phyloP scores from a whole-genome alignment of 2,113 vertebrate genomes.

The Alouatta palliata region DNA sequence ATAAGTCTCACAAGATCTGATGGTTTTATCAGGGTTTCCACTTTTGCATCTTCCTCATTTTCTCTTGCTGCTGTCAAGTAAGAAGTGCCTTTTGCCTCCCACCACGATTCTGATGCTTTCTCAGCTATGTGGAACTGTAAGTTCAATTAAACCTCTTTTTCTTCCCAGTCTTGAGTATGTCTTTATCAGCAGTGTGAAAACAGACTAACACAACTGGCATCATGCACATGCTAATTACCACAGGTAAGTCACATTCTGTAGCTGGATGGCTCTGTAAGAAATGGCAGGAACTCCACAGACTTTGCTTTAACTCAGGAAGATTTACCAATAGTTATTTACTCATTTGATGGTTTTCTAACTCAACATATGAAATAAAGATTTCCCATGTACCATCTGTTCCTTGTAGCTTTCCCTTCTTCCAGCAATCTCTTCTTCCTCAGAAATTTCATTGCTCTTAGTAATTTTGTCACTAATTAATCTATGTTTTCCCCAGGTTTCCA shows the following conservation, averaged over 20 bases:
- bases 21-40: too few relatives aligned
- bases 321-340: neutral
- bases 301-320: neutral
- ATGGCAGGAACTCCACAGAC: neutral
- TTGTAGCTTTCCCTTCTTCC: neutral
- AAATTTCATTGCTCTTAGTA: neutral
- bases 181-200: too few relatives aligned
- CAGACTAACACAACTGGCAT: too few relatives aligned
- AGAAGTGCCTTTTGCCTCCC: too few relatives aligned
- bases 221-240: neutral
- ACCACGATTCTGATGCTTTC: too few relatives aligned
- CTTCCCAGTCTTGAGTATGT: too few relatives aligned
- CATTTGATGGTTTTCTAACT: neutral
- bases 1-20: too few relatives aligned
- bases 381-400: neutral
- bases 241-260: neutral
- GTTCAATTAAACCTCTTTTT: too few relatives aligned
- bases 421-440: neutral
- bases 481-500: neutral
- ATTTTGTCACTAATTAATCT: neutral
- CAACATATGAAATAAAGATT: slow-evolving; percentile 4
- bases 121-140: too few relatives aligned
- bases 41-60: too few relatives aligned
- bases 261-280: neutral
- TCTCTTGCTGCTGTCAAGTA: too few relatives aligned